Evolutionary conservation across 2,888 invertebrate genomes (phyloP).

Genomic region (Yponomeuta sedellus): DNA sequence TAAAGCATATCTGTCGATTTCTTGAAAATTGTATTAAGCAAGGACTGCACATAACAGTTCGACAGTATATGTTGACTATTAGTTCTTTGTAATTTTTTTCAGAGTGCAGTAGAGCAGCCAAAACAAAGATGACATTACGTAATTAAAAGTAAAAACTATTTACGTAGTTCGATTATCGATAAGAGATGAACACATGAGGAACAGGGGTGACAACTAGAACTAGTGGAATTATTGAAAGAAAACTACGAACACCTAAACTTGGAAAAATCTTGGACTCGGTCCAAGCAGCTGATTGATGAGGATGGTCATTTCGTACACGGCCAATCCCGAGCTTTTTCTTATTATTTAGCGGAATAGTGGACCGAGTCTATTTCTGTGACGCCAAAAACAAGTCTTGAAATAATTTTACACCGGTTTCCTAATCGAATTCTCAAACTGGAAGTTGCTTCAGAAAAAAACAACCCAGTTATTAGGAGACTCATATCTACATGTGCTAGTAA

Average conservation of each 20-base stretch:
- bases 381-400: conserved; percentile 61
- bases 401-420: background rate
- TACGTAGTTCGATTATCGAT: conserved; percentile 5
- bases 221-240: conserved; percentile 63
- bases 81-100: too few relatives aligned
- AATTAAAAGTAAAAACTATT: background rate
- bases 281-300: conserved; percentile 77
- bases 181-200: background rate
- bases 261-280: conserved; percentile 72
- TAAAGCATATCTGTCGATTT: too few relatives aligned
- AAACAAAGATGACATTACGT: too few relatives aligned
- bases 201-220: conserved; percentile 33
- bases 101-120: too few relatives aligned
- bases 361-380: conserved; percentile 69
- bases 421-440: background rate
- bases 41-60: too few relatives aligned
- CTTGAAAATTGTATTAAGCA: too few relatives aligned
- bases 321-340: conserved; percentile 75
- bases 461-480: conserved; percentile 15
- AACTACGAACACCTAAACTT: conserved; percentile 73
- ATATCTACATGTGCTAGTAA: conserved; percentile 1
- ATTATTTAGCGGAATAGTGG: conserved; percentile 74
- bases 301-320: conserved; percentile 76
- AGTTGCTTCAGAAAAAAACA: background rate
- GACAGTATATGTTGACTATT: too few relatives aligned